Evolutionary conservation across 2,797 vertebrate genomes (phyloP).

Genomic region (Ispidina picta): DNA sequence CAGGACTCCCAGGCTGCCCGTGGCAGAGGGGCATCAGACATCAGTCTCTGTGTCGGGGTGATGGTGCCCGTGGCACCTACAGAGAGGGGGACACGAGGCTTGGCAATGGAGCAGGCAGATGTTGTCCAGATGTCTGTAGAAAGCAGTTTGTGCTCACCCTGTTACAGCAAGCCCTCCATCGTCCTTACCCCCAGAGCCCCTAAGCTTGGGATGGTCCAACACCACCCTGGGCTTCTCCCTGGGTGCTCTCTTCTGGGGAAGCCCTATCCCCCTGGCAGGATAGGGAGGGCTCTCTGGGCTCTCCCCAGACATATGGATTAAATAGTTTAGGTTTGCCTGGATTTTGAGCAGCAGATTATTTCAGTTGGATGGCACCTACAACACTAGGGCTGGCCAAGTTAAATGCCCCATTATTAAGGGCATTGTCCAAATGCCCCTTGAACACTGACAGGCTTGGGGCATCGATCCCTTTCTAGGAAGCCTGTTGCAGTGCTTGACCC

Average conservation of each 20-base stretch:
- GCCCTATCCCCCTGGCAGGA: not conserved
- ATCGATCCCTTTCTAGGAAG: not conserved
- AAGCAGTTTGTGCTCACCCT: not conserved
- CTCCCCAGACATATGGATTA: not conserved
- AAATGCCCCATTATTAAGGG: not conserved
- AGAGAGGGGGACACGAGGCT: not conserved
- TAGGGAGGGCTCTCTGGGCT: not conserved
- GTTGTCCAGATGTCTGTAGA: not conserved
- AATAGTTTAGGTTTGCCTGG: not conserved
- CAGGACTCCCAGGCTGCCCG: not conserved
- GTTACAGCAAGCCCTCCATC: not conserved
- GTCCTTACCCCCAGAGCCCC: not conserved
- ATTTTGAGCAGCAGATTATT: not conserved
- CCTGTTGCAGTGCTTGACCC: not conserved
- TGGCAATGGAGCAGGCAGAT: not conserved
- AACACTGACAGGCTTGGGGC: not conserved
- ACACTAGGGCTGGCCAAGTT: not conserved
- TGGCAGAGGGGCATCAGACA: not conserved
- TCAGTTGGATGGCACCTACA: not conserved
- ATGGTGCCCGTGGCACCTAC: not conserved
- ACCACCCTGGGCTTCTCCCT: not conserved
- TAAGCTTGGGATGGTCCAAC: not conserved
- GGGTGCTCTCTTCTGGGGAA: not conserved
- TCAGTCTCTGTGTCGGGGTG: not conserved
- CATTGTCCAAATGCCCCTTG: not conserved